Evolutionary conservation across 2,797 vertebrate species (phyloP).

Genomic region (Pseudocheirus occidentalis): DNA sequence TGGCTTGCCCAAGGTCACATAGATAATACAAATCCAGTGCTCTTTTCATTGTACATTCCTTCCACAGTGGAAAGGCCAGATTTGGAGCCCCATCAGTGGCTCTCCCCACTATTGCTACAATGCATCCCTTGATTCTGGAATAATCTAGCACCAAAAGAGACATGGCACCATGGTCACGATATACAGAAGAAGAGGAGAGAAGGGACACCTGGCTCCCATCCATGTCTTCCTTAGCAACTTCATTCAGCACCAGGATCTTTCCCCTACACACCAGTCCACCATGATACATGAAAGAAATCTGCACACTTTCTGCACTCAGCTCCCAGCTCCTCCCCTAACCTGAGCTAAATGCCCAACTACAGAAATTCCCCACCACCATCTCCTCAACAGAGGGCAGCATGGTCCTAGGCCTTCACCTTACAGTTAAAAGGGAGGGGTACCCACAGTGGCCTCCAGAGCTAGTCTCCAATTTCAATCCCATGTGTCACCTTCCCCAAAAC

Average conservation of each 20-base stretch:
- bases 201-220: constrained; percentile 24
- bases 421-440: neutral
- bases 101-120: neutral
- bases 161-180: accelerated
- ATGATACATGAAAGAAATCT: neutral
- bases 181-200: neutral
- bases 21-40: neutral
- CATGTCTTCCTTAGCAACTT: neutral
- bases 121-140: neutral
- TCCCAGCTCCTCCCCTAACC: neutral
- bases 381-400: neutral
- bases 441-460: neutral
- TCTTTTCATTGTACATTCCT: neutral
- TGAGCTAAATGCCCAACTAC: neutral
- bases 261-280: neutral
- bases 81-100: neutral
- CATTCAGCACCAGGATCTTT: neutral
- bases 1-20: neutral
- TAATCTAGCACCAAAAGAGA: neutral
- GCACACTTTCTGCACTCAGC: neutral
- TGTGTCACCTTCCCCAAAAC: accelerated
- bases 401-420: too few relatives aligned
- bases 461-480: neutral
- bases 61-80: neutral
- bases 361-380: neutral